Evolutionary conservation across 2,113 vertebrate species (phyloP).

Genomic region (Oriolus oriolus): DNA sequence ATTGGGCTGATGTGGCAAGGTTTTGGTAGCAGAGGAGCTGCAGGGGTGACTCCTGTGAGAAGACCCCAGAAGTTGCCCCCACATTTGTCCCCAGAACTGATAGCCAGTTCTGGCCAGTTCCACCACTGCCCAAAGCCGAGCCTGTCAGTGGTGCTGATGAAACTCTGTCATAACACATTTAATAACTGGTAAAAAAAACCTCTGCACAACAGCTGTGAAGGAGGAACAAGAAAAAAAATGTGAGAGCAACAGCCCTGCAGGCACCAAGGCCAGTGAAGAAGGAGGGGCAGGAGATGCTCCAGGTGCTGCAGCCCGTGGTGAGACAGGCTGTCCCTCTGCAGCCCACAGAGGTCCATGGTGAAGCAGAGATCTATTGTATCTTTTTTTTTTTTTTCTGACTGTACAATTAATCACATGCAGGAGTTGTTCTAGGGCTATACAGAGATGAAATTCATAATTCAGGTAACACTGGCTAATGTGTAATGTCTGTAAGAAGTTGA

Average conservation of each 20-base stretch:
- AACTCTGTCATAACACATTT: background rate
- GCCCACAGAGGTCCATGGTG: fast-evolving
- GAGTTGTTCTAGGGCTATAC: background rate
- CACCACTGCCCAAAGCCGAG: background rate
- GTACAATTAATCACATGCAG: background rate
- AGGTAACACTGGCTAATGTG: background rate
- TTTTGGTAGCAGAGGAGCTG: background rate
- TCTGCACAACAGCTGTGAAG: background rate
- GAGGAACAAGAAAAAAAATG: background rate
- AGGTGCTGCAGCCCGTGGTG: background rate
- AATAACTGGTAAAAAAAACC: background rate
- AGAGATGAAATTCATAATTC: background rate
- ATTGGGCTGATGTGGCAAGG: background rate
- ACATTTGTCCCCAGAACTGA: background rate
- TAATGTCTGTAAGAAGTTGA: background rate
- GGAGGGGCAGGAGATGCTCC: background rate
- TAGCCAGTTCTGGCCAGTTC: background rate
- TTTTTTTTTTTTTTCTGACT: background rate
- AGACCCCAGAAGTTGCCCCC: background rate
- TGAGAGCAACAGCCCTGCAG: background rate
- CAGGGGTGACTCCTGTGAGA: background rate
- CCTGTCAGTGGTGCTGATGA: too few relatives aligned
- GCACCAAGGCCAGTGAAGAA: background rate
- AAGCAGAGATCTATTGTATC: background rate
- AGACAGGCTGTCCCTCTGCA: background rate